These are phyloP conservation scores for Antennarius striatus DNA, from an alignment of 2,113 vertebrate species.

Conservation along the genomic window DNA sequence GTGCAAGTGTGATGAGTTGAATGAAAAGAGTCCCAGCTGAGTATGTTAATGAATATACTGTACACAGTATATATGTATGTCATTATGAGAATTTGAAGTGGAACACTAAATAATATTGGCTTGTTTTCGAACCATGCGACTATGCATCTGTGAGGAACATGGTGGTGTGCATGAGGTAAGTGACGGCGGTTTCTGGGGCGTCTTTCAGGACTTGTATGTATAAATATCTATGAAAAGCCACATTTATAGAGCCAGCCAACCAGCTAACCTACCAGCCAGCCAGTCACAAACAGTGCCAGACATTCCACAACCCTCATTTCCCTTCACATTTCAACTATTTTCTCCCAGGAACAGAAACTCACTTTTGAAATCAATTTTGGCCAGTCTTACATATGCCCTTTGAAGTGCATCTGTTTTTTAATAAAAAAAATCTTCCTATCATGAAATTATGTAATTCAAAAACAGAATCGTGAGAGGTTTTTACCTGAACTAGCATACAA, in stretches of 20 bases:
- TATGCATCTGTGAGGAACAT: constrained; percentile 10
- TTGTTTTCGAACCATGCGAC: constrained; percentile 18
- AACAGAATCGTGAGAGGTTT: constrained; percentile 7
- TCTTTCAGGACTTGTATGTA: constrained; percentile 38
- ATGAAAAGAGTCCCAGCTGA: constrained; percentile 1
- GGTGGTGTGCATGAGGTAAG: constrained; percentile 6
- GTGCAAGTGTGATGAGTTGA: constrained; percentile 27
- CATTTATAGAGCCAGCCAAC: constrained; percentile 43
- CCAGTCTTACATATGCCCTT: constrained; percentile 54
- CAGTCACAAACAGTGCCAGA: constrained; percentile 44
- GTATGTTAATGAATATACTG: constrained; percentile 12
- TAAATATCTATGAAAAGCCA: constrained; percentile 57
- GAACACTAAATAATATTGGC: constrained; percentile 7
- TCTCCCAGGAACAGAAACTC: constrained; percentile 36
- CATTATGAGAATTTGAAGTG: constrained; percentile 26
- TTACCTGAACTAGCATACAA: neutral
- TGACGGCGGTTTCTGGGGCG: constrained; percentile 22
- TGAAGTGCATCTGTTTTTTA: constrained; percentile 45
- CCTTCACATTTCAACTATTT: constrained; percentile 32
- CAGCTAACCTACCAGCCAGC: constrained; percentile 38
- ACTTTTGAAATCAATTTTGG: constrained; percentile 47
- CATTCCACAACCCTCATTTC: constrained; percentile 39
- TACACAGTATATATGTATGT: neutral
- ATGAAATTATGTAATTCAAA: constrained; percentile 35
- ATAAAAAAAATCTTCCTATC: constrained; percentile 11